Base-by-base conservation (phyloP, 2,888 invertebrate genomes). In the Philonicus albiceps region DNA sequence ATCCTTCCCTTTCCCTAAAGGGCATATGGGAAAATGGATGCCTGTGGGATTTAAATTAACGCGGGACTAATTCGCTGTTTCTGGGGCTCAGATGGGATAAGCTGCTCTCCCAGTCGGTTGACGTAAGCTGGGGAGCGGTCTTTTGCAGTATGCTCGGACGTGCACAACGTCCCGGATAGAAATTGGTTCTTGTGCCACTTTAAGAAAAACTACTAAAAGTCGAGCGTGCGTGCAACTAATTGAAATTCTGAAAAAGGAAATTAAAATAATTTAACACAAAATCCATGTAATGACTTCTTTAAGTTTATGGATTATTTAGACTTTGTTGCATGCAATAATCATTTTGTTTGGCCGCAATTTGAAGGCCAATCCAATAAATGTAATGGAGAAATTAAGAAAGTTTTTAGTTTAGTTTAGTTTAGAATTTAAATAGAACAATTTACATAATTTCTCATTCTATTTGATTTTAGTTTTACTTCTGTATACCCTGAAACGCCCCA, bases 21-120 rank as follows among this genome's bases (percentile, higher is more conserved):
- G 43, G n/a, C 37, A 40, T 76, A 37, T 76, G 76, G 76, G 76
- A 76, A 76, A 76, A 40, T 76, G 40, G 40, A n/a, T 76, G 76
- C 22, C 75, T 64, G 76, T 22, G 76, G 43, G 76, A 76, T 76
- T 76, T 76, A 43, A 76, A 40, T 76, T 76, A 76, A 76, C 76
- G 76, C 76, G 76, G 40, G n/a, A 76, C 76, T 76, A 76, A 76
- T 76, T 40, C 75, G 8, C 40, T 76, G 40, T 76, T 40, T 34
- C 76, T 40, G 37, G 40, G 16, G 27, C 37, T 76, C 40, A 22
- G 76, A 22, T 76, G 34, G 22, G 76, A 40, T 76, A 76, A 76
- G 43, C 40, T 40, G 75, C 16, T 40, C 19, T 11, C 40, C 22
- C 37, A 19, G n/a, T n/a, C 40, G 19, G 76, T 22, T 76, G 34